Base-by-base conservation (phyloP, 2,888 invertebrate genomes). In the Pteria penguin region DNA sequence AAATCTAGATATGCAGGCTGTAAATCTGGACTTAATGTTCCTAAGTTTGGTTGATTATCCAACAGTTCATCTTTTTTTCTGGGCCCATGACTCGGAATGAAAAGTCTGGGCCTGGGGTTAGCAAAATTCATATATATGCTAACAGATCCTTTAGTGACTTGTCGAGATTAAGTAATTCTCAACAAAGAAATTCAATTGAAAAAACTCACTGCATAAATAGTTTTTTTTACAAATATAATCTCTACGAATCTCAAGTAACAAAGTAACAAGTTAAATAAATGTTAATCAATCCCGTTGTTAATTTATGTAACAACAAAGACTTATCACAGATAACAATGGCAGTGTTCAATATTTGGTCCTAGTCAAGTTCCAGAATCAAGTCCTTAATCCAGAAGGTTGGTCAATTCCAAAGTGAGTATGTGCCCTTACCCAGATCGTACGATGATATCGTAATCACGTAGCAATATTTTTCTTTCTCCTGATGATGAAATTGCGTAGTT, bases 21-120 rank as follows among this genome's bases (percentile, higher is more conserved):
- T 33, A 90, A 76, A 81, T 91, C 90, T 26, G 91, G 91, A 76
- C 88, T 90, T 58, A 91, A 82, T 76, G 83, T 86, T 68, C 90
- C 91, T 75, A 84, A 78, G 77, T 84, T 85, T 77, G 87, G 78
- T 80, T 84, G 79, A 78, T 81, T 78, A 76, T 82, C 78, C 67
- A 77, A 70, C 74, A 81, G 70, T 83, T 84, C 62, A 75, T 86
- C 83, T 86, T 87, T 83, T 80, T 89, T 88, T 70, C 80, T 55
- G 68, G 86, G 87, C 87, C 88, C 89, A 89, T 88, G 85, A 86
- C 86, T 87, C 61, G 74, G 73, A 68, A 88, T 84, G 33, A 82
- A 74, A 68, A 87, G 87, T 80, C 89, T 82, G 85, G 89, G 88
- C 87, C 89, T 76, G 67, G 72, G 75, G 70, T 86, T 80, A 82